Evolutionary conservation across 2,113 vertebrate genomes (phyloP), one percentile per base, ranked within the genome.

Genomic region (Ameiurus melas): DNA sequence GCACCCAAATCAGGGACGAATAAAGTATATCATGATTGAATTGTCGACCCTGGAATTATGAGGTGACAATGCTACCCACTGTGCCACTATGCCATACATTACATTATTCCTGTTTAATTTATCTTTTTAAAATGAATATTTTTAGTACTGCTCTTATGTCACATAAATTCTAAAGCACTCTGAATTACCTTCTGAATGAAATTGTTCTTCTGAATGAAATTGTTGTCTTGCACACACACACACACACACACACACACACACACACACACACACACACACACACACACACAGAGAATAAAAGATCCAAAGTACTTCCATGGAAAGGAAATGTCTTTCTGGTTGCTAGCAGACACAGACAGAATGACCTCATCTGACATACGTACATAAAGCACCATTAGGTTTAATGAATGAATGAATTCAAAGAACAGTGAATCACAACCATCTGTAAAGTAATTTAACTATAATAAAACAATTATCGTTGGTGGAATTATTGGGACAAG

Each of bases 241-340:
- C 30, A 36, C 68, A 71, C 30, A 71, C 30, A 19, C 33, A 36
- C 39, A 43, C 39, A 13, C 25, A 13, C 27, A 13, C 64, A 30
- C 66, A 33, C n/a, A 33, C n/a, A 70, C 13, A 68, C 64, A 68
- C 64, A 68, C 64, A 36, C 68, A 71, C 68, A 36, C 68, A 71
- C 16, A 36, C 68, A 71, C 30, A 71, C 30, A 19, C 33, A 36
- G 0, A 20, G 5, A 36, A 66, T 27, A 12, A n/a, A 66, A 66
- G 25, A 12, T 14, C 22, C 2, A 66, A 64, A 27, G 68, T 68
- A 17, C 17, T 70, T 77, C 73, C 73, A 47, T 77, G 73, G 12
- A 78, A 78, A 27, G 75, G 43, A 78, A 78, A 78, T 78, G 75
- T 25, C 43, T 78, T 78, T 78, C 51, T 27, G 43, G 75, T 78